Conservation (phyloP, 2,797 vertebrate genomes). For the Sebastolobus altivelis region DNA sequence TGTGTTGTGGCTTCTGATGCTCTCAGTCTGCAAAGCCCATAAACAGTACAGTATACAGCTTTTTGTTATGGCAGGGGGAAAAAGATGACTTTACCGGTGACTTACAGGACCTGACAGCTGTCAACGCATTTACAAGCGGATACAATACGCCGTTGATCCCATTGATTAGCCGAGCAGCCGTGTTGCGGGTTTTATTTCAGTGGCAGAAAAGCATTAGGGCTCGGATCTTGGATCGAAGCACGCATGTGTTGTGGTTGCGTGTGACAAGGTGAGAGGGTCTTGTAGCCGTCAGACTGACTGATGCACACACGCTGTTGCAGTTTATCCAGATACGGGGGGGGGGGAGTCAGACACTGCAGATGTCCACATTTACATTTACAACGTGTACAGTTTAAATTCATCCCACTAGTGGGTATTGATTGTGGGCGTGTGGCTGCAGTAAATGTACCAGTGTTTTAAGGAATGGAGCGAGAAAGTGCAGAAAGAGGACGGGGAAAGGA, state of each 20-base stretch:
- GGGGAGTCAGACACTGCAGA: conserved; percentile 18
- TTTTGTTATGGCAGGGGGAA: neutral
- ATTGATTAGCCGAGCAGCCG: conserved; percentile 85
- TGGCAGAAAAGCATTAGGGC: conserved; percentile 85
- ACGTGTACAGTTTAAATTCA: conserved; percentile 32
- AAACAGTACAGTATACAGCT: neutral
- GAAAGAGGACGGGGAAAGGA: neutral
- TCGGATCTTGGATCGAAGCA: conserved; percentile 76
- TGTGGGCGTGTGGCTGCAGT: conserved; percentile 13
- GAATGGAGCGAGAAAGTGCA: neutral
- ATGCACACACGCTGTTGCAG: conserved; percentile 18
- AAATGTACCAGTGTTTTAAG: conserved; percentile 26
- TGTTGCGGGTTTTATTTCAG: conserved; percentile 86
- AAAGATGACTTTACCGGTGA: conserved; percentile 24
- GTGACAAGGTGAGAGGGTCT: conserved; percentile 60
- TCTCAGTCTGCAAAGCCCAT: neutral
- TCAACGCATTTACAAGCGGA: conserved; percentile 71
- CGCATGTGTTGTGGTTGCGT: conserved; percentile 59
- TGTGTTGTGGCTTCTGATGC: conserved; percentile 22
- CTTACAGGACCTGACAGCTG: conserved; percentile 47
- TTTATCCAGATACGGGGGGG: conserved; percentile 9
- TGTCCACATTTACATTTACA: conserved; percentile 49
- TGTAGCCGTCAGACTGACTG: conserved; percentile 25
- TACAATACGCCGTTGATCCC: conserved; percentile 80
- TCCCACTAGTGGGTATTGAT: conserved; percentile 51